Evolutionary conservation across 2,888 invertebrate species (phyloP).

Genomic region (Mechanitis messenoides): DNA sequence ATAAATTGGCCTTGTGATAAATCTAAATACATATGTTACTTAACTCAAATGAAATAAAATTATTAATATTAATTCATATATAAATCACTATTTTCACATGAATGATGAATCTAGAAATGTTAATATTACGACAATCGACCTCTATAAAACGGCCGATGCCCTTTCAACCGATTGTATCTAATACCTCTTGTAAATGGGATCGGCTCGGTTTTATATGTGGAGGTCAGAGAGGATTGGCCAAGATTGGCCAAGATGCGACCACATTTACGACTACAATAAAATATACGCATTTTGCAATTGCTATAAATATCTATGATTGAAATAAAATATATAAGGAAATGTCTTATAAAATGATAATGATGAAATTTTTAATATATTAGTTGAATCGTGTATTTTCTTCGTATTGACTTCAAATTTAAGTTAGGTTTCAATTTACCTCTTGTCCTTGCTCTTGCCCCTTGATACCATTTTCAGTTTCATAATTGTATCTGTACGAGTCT

Average conservation of each 20-base stretch:
- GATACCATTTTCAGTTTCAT: constrained; percentile 69
- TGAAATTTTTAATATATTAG: no score
- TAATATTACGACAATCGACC: constrained; percentile 23
- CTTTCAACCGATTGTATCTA: constrained; percentile 22
- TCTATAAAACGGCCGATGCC: constrained; percentile 26
- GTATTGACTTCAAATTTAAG: background rate
- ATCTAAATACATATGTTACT: no score
- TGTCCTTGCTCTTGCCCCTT: constrained; percentile 68
- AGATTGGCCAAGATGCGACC: constrained; percentile 9
- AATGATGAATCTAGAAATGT: constrained; percentile 29
- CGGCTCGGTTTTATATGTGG: constrained; percentile 17
- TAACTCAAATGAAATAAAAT: no score
- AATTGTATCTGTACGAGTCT: constrained; percentile 68
- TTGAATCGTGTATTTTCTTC: no score
- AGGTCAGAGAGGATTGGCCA: constrained; percentile 14
- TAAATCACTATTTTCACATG: constrained; percentile 11
- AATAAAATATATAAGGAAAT: background rate
- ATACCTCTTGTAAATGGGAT: constrained; percentile 16
- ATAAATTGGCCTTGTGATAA: background rate
- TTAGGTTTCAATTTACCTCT: constrained; percentile 45
- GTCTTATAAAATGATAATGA: background rate
- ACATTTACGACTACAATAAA: constrained; percentile 4
- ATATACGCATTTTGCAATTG: background rate
- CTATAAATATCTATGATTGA: no score
- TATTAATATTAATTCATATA: background rate